A percentile compares a stretch with the other conserved stretches of the same genome.
Evolutionary conservation across 2,888 invertebrate genomes (phyloP).

Genomic region (Melanchra persicariae): DNA sequence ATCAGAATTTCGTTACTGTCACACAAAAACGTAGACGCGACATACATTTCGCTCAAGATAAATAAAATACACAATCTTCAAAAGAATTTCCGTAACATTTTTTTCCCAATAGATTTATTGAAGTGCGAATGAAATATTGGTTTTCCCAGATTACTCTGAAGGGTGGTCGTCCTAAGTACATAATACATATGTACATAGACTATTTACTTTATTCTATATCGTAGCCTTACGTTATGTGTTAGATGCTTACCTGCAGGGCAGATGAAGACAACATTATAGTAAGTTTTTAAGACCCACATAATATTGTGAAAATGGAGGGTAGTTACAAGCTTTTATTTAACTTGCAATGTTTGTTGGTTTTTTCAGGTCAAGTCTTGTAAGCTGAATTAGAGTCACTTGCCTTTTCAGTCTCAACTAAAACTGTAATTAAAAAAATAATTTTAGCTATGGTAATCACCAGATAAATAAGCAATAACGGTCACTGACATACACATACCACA

Average conservation of each 20-base stretch:
- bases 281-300: too few relatives aligned
- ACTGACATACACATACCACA: too few relatives aligned
- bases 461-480: too few relatives aligned
- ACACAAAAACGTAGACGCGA: not conserved
- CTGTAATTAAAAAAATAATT: too few relatives aligned
- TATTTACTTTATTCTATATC: conserved; percentile 14
- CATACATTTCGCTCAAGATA: conserved; percentile 27
- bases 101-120: conserved; percentile 45
- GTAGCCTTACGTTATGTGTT: not conserved
- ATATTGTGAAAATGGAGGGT: too few relatives aligned
- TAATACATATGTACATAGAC: conserved; percentile 4
- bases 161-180: conserved; percentile 21
- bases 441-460: too few relatives aligned
- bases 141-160: conserved; percentile 36
- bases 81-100: conserved; percentile 35
- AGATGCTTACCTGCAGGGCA: not conserved
- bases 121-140: conserved; percentile 51
- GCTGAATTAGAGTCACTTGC: too few relatives aligned
- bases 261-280: not conserved
- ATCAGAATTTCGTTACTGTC: not conserved
- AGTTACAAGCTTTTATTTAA: too few relatives aligned
- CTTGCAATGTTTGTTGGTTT: too few relatives aligned
- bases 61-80: conserved; percentile 43
- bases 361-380: too few relatives aligned
- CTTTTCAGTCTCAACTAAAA: too few relatives aligned